Base-by-base conservation (phyloP, 2,888 invertebrate genomes). In the Lithophane leautieri region DNA sequence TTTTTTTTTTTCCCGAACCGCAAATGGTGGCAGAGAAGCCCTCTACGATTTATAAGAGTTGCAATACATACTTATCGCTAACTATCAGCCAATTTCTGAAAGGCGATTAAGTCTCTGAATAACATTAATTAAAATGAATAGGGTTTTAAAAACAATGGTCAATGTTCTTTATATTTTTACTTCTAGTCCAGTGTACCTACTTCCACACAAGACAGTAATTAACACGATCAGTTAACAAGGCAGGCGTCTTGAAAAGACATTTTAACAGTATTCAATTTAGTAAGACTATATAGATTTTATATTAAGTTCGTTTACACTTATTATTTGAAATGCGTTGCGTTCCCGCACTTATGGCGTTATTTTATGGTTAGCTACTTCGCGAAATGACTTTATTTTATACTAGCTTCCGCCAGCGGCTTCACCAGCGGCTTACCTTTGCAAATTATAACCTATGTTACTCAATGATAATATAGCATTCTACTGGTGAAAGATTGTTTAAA, bases 191-290 rank as follows among this genome's bases (percentile, higher is more conserved):
- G 9, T 66, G 14, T 69, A 65, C 34, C 7, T 67, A n/a, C 79
- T 73, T 79, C 84, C 85, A 85, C 79, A 82, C 74, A 73, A 84
- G 4, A 34, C 34, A 34, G 34, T 34, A 34, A 34, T 34, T 34
- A 61, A 76, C 71, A 82, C 56, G 61, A 79, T 76, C 50, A 68
- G 70, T 52, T 71, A 47, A 71, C 25, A 67, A 12, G 60, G 56
- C 58, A 68, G 42, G 34, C 34, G 28, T 56, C 56, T 56, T 34
- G 42, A 70, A 8, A 34, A 47, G 16, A 50, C 61, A 65, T 14
- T 34, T 61, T 63, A 42, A 52, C 28, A 56, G 40, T 54, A 54
- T 66, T 50, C 22, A 76, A 58, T 34, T 25, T n/a, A 62, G 54
- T 79, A 50, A 62, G 14, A 60, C 69, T 47, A 70, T 47, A 70